phyloP scores from a whole-genome alignment of 2,113 vertebrate genomes.

The Scopus umbretta region DNA sequence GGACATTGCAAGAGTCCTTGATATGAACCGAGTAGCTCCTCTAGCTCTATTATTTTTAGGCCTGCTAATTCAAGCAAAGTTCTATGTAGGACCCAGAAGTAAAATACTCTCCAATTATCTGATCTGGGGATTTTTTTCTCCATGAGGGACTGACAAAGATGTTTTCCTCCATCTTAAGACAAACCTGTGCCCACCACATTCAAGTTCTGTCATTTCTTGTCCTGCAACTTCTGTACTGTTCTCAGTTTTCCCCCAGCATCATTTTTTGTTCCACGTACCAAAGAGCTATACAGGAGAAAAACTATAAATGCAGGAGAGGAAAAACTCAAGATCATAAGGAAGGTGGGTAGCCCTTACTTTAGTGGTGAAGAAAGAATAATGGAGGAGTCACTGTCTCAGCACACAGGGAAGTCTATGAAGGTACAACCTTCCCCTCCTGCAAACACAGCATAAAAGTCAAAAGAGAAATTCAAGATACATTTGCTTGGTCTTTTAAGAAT shows the following conservation, averaged over 20 bases:
- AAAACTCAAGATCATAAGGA: neutral
- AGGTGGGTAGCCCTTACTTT: neutral
- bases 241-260: neutral
- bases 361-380: neutral
- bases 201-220: neutral
- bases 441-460: neutral
- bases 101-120: neutral
- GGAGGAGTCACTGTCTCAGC: neutral
- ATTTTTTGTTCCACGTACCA: neutral
- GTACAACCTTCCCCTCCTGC: neutral
- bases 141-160: neutral
- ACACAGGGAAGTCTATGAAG: neutral
- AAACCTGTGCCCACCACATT: neutral
- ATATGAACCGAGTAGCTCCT: neutral
- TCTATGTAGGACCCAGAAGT: neutral
- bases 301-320: neutral
- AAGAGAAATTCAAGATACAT: neutral
- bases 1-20: neutral
- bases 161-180: neutral
- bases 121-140: neutral
- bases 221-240: neutral
- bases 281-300: neutral
- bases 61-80: neutral
- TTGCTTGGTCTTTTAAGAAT: neutral
- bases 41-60: neutral